A percentile compares a stretch with the other conserved stretches of the same genome.
These are phyloP conservation scores for Myiothlypis chrysogaster DNA, from an alignment of 2,797 vertebrate genomes.

Conservation along the genomic window DNA sequence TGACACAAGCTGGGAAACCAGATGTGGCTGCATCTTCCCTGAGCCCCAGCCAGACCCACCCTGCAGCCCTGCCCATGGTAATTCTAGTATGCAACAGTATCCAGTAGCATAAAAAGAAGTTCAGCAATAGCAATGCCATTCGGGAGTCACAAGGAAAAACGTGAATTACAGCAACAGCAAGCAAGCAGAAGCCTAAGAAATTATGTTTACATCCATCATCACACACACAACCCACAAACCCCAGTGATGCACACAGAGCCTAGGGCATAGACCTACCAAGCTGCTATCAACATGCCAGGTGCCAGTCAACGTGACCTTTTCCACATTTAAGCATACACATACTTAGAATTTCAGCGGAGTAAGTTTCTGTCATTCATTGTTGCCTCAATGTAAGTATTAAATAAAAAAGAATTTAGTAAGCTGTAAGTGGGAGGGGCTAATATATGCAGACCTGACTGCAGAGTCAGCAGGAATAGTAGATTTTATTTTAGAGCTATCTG, in stretches of 20 bases:
- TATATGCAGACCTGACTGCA: neutral
- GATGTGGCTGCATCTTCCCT: neutral
- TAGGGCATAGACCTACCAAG: neutral
- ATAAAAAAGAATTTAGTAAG: neutral
- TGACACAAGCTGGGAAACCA: neutral
- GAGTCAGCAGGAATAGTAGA: neutral
- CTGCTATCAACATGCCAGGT: neutral
- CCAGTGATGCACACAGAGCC: neutral
- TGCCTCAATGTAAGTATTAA: neutral
- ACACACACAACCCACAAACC: rapidly evolving
- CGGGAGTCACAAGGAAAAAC: neutral
- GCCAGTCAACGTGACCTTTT: neutral
- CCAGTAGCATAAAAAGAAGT: neutral
- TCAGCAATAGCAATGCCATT: neutral
- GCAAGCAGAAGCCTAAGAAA: neutral
- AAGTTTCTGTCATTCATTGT: neutral
- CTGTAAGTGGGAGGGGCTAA: neutral
- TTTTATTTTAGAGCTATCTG: neutral
- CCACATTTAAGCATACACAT: neutral
- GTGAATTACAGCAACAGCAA: neutral
- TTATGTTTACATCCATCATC: neutral
- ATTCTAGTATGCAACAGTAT: neutral
- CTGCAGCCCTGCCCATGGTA: rapidly evolving
- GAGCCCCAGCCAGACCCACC: neutral
- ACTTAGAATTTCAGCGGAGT: neutral